phyloP scores from a whole-genome alignment of 2,797 vertebrate species.

The Periparus ater region DNA sequence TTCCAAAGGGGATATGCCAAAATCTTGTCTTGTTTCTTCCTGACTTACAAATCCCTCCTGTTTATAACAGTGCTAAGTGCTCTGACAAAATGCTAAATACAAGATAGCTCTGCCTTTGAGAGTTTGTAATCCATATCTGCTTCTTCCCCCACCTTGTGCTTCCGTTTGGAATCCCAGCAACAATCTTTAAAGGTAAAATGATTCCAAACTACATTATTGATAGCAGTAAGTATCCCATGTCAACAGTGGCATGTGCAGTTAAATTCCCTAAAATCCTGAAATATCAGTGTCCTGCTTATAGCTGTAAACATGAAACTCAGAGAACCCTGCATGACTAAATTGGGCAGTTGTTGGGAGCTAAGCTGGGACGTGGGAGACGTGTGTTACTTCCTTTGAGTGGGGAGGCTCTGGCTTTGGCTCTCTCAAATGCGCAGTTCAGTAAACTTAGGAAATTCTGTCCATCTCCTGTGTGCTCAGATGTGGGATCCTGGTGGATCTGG shows the following conservation, averaged over 20 bases:
- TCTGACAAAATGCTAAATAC: background rate
- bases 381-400: background rate
- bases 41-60: background rate
- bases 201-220: slow-evolving; percentile 93
- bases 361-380: accelerated
- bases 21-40: background rate
- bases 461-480: background rate
- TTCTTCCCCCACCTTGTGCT: slow-evolving; percentile 74
- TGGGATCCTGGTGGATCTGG: background rate
- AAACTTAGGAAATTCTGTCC: background rate
- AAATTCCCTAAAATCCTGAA: background rate
- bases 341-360: background rate
- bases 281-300: background rate
- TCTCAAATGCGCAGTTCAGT: background rate
- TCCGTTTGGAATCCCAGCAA: slow-evolving; percentile 85
- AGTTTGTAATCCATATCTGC: slow-evolving; percentile 70
- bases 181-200: slow-evolving; percentile 98
- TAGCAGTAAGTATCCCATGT: slow-evolving; percentile 89
- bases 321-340: background rate
- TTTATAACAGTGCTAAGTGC: background rate
- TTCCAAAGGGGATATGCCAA: background rate
- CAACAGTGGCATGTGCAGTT: slow-evolving; percentile 18
- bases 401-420: background rate
- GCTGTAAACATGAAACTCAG: background rate
- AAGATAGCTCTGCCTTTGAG: slow-evolving; percentile 39